Base-by-base conservation (phyloP, 2,113 vertebrate genomes). In the Planiliza haematocheilus region DNA sequence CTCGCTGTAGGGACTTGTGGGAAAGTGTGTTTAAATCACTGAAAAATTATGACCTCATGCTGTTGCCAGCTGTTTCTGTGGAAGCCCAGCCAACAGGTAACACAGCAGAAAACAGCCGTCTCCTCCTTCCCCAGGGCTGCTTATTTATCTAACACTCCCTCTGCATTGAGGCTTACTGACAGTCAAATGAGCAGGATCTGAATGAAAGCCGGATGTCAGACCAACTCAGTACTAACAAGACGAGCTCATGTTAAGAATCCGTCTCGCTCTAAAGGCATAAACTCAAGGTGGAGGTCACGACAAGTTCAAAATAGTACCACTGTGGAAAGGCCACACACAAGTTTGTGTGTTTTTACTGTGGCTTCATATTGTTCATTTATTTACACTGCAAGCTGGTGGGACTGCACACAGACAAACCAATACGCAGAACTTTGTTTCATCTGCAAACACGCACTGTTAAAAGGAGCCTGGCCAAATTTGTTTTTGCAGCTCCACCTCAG, bases 21-120 rank as follows among this genome's bases (percentile, higher is more conserved):
- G 18, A 50, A 7, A 8, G 9, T 43, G 18, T 50, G n/a, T 12
- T 0, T 18, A 64, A 66, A 70, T 66, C 50, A 51, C 70, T 65
- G 38, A 41, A 61, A 70, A 60, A 68, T n/a, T 1, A 73, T 80
- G 70, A 63, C 11, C 63, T 85, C 71, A 69, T 58, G 39, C 45
- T 36, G 30, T 36, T 65, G 8, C 41, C 67, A 73, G 52, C 62
- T 56, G 73, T 86, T 84, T 61, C 67, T 58, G 82, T 83, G 79
- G 72, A 69, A 85, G 74, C 78, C 11, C 43, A 14, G 70, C 56
- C 53, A 81, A 41, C 63, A 82, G 70, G 81, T 85, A 75, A 84
- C 67, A 64, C 46, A 76, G 65, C 67, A 67, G 73, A 46, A 74
- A 78, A 82, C 73, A 81, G 56, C 83, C 43, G 58, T 70, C 64